Conservation (phyloP, 2,888 invertebrate species). For the Byasa hedistus region DNA sequence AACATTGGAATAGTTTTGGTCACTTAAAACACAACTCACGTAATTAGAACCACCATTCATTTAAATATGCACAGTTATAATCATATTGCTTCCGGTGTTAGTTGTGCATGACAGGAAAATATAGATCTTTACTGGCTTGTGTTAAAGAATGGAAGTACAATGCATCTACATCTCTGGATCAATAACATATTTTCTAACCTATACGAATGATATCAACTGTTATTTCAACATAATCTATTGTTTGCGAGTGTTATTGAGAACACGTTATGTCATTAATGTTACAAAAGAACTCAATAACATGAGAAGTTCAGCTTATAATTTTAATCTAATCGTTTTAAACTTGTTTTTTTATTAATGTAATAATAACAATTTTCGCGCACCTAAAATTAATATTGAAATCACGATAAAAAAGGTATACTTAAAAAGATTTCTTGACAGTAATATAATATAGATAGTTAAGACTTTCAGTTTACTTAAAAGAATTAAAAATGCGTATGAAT, state of each 20-base stretch:
- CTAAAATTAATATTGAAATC: no score
- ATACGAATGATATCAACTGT: conserved; percentile 33
- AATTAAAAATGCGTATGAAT: no score
- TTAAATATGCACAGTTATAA: not conserved
- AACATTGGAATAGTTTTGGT: not conserved
- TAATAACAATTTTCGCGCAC: no score
- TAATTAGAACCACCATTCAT: not conserved
- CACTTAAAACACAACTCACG: not conserved
- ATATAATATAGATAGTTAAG: no score
- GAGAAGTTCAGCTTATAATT: no score
- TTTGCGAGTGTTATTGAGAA: conserved; percentile 37
- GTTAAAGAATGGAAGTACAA: conserved; percentile 8
- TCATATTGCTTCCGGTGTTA: not conserved
- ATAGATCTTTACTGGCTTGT: conserved; percentile 4
- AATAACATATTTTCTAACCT: not conserved
- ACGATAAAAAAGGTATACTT: no score
- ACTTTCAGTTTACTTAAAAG: no score
- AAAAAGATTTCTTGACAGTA: no score
- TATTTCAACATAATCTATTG: conserved; percentile 44
- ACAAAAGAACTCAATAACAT: conserved; percentile 24
- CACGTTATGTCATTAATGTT: conserved; percentile 37
- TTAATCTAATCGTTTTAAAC: not conserved
- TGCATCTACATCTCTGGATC: not conserved
- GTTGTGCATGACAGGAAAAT: not conserved
- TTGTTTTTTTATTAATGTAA: not conserved